Percentiles rank a stretch among this genome's conserved stretches.
phyloP scores from a whole-genome alignment of 2,113 vertebrate species.

The Zeus faber region DNA sequence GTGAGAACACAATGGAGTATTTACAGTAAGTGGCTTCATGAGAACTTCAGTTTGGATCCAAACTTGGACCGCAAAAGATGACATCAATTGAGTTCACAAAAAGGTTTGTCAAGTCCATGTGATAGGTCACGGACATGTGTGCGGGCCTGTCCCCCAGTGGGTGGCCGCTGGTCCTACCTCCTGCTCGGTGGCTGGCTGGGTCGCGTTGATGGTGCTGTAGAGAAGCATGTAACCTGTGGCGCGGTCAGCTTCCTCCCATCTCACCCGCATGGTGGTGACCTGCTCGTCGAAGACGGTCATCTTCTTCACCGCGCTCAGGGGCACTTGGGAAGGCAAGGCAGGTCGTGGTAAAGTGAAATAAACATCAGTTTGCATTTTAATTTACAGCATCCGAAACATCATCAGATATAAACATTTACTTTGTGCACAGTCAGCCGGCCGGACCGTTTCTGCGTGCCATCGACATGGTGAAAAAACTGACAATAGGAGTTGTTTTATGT shows the following conservation, averaged over 20 bases:
- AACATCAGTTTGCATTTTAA: background rate
- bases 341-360: too few relatives aligned
- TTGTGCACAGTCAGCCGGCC: too few relatives aligned
- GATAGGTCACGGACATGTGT: conserved; percentile 11
- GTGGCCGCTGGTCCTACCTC: conserved; percentile 73
- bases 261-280: conserved; percentile 86
- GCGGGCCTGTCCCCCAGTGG: background rate
- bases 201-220: conserved; percentile 83
- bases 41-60: too few relatives aligned
- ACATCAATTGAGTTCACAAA: too few relatives aligned
- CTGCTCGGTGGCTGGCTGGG: conserved; percentile 71
- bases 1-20: too few relatives aligned
- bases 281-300: conserved; percentile 85
- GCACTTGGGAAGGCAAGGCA: conserved; percentile 72
- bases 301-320: conserved; percentile 78
- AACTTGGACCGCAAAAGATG: too few relatives aligned
- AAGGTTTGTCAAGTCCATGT: too few relatives aligned
- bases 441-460: background rate
- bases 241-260: conserved; percentile 82
- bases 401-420: too few relatives aligned
- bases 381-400: background rate
- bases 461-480: conserved; percentile 7
- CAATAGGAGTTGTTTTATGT: conserved; percentile 15
- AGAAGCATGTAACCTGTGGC: conserved; percentile 87
- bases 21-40: too few relatives aligned